phyloP scores from a whole-genome alignment of 2,113 vertebrate genomes.

The Dicerorhinus sumatrensis region DNA sequence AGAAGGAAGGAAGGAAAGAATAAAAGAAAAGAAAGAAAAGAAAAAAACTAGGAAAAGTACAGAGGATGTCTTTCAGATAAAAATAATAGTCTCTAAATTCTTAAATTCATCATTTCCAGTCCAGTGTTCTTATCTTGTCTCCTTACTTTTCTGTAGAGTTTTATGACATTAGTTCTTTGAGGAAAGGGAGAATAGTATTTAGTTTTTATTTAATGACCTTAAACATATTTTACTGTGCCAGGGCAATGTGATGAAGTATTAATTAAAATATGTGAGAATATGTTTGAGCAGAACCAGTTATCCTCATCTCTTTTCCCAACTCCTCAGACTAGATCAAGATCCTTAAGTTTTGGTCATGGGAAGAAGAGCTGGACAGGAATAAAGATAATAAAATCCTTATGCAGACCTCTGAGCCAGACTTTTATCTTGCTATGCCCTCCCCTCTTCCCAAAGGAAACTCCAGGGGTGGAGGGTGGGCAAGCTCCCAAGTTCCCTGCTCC shows the following conservation, averaged over 20 bases:
- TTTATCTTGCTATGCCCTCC: neutral
- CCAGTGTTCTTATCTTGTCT: neutral
- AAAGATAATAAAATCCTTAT: neutral
- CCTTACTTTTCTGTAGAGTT: neutral
- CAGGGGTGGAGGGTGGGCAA: neutral
- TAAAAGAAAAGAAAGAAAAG: neutral
- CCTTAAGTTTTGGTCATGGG: neutral
- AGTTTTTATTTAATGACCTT: neutral
- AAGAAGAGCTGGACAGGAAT: neutral
- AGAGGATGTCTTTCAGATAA: neutral
- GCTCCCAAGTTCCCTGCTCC: neutral
- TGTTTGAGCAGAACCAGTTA: neutral
- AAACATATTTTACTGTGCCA: neutral
- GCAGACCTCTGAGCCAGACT: neutral
- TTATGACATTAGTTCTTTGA: neutral
- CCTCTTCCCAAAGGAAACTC: neutral
- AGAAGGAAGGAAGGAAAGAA: neutral
- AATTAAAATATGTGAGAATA: constrained; percentile 29
- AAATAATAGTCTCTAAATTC: neutral
- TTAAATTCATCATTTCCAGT: neutral
- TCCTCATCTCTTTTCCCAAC: neutral
- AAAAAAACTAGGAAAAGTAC: neutral
- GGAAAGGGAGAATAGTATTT: neutral
- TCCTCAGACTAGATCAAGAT: neutral
- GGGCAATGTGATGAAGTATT: neutral